Evolutionary conservation across 2,113 vertebrate species (phyloP), one percentile per base, ranked within the genome.

Genomic region (Otis tarda): DNA sequence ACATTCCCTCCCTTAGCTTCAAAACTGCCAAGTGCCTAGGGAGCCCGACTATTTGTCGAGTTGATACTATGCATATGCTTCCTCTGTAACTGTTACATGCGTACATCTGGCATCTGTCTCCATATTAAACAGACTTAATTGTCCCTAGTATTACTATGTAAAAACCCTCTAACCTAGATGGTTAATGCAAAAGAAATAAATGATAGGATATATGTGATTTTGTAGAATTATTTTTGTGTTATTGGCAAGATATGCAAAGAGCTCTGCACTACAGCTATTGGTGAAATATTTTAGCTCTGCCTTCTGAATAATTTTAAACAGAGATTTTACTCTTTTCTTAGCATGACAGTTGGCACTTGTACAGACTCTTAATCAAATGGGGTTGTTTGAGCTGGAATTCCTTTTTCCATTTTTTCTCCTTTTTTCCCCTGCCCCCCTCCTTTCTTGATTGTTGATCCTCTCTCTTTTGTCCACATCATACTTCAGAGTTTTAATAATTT

Each of bases 1-100:
- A 96, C 93, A 96, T 97, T 96, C 91, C 89, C 85, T 97, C 80
- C 93, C 94, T 94, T 86, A 95, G 93, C 97, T 98, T 97, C 94
- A 95, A 82, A 96, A 92, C 93, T 96, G 94, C 87, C 7, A 83
- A 61, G 64, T 88, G 89, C 77, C 96, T 96, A 64, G 61, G 89
- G 94, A 98, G 59, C 61, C 69, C 5, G 28, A 92, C 89, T 97
- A 95, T 97, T 96, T 97, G 89, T 93, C 94, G 83, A 97, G 92
- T 82, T 95, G 96, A 95, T 97, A 95, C 69, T 88, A 93, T 52
- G 78, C 93, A 94, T 97, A 97, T 89, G 89, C 93, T 97, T 96
- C 83, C 57, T 86, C 83, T 94, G 96, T 95, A 93, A 93, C 90
- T 93, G 88, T 83, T 95, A 94, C 89, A 92, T 20, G 93, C 59